Percentiles rank a stretch among this genome's conserved stretches.
phyloP scores from a whole-genome alignment of 2,888 invertebrate species.

The Trilocha varians region DNA sequence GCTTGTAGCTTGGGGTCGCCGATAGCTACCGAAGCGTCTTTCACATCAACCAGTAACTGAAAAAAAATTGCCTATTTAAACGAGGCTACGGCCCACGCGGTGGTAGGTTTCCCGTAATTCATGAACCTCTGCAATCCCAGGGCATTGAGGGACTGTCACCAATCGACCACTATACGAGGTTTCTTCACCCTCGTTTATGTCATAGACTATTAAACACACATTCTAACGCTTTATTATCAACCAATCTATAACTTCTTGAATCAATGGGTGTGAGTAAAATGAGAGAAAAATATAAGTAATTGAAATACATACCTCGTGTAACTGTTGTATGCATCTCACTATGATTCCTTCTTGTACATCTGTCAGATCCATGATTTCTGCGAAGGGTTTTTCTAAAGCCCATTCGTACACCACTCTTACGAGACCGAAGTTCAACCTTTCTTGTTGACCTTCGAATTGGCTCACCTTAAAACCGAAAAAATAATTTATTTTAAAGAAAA shows the following conservation, averaged over 20 bases:
- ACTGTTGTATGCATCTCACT: slow-evolving; percentile 95
- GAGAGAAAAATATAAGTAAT: neutral
- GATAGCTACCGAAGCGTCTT: slow-evolving; percentile 92
- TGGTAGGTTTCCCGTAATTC: neutral
- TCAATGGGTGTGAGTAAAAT: too few relatives aligned
- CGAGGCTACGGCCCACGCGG: too few relatives aligned
- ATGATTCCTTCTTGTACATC: slow-evolving; percentile 98
- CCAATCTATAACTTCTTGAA: too few relatives aligned
- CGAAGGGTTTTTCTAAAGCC: slow-evolving; percentile 94
- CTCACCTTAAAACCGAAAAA: slow-evolving; percentile 36
- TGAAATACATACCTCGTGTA: slow-evolving; percentile 82
- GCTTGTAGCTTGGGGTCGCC: slow-evolving; percentile 92
- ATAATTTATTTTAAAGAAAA: too few relatives aligned
- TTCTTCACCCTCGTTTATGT: too few relatives aligned
- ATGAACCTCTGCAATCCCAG: too few relatives aligned
- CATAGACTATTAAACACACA: too few relatives aligned
- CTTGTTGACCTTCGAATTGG: slow-evolving; percentile 56
- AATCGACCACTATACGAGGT: too few relatives aligned
- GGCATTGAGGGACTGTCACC: too few relatives aligned
- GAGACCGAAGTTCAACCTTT: slow-evolving; percentile 85
- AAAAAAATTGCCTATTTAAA: neutral
- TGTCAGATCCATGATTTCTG: slow-evolving; percentile 92
- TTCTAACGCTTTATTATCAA: too few relatives aligned
- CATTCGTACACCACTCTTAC: slow-evolving; percentile 96
- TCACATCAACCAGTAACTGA: slow-evolving; percentile 79